Base-by-base conservation (phyloP, 2,797 vertebrate species). In the Bradypodion ventrale region DNA sequence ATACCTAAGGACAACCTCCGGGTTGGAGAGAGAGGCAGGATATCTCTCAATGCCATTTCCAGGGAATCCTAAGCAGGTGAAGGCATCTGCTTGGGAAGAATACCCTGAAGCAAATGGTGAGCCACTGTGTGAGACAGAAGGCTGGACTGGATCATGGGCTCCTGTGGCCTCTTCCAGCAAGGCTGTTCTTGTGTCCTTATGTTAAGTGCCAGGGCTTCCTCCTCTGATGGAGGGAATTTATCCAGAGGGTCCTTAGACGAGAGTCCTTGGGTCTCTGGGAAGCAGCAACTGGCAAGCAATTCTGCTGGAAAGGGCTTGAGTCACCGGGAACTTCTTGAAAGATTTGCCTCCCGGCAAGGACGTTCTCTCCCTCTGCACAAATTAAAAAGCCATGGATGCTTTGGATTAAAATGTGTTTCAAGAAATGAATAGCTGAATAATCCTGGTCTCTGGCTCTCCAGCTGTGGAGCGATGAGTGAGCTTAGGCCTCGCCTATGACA, bases 301-400 rank as follows among this genome's bases (percentile, higher is more conserved):
- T 60, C 5, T 25, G 12, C 8, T 27, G 46, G 60, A 40, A 25
- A 62, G 32, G 1, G 27, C 72, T 76, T 60, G 78, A 85, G 78
- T 62, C 78, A 49, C 62, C 35, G 35, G 23, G n/a, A 37, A 32
- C 42, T 49, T 23, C 13, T 21, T 40, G 83, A 70, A 79, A 85
- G 63, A n/a, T 63, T 75, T 49, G 37, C 65, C 49, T 16, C 3
- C 16, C 59, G 73, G 72, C 49, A 81, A 85, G 73, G 84, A n/a
- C 77, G 10, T 21, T 44, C 62, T 66, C 60, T 63, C 75, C 76
- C 35, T 6, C 35, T 27, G 59, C 72, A 23, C 83, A 65, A 73
- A 84, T 73, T 62, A 79, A 32, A 70, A 66, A 42, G 29, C 52
- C 29, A 23, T 7, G 37, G 23, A 44, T 73, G 69, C 76, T 42